These are phyloP conservation scores for Blennius ocellaris DNA, from an alignment of 2,113 vertebrate species.

Conservation along the genomic window DNA sequence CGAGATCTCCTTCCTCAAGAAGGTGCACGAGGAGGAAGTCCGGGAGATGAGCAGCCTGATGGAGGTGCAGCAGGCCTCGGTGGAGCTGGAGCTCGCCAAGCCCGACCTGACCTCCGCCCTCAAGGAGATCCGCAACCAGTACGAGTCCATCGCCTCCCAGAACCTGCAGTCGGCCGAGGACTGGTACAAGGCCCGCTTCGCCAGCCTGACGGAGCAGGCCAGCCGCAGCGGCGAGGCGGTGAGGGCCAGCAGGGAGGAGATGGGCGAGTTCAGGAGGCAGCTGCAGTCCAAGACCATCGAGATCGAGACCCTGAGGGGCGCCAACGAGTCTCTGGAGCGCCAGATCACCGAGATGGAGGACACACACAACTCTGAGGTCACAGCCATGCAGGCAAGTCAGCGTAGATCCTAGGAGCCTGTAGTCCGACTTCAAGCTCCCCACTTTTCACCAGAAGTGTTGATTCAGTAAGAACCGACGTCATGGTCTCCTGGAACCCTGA, in stretches of 20 bases:
- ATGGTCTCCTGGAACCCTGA: too few relatives aligned
- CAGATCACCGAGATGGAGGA: constrained; percentile 92
- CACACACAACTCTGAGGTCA: constrained; percentile 83
- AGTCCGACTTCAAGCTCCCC: too few relatives aligned
- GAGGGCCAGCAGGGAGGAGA: constrained; percentile 89
- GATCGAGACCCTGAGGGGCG: constrained; percentile 89
- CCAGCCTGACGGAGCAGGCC: constrained; percentile 89
- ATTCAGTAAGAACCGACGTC: too few relatives aligned
- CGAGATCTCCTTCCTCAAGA: constrained; percentile 87
- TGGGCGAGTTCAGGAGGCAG: constrained; percentile 91
- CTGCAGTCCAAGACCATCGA: constrained; percentile 91
- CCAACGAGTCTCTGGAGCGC: constrained; percentile 91
- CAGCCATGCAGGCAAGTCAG: constrained; percentile 86
- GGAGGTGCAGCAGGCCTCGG: constrained; percentile 84
- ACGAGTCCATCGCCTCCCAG: constrained; percentile 89
- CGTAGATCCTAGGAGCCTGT: too few relatives aligned
- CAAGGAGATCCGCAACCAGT: constrained; percentile 90
- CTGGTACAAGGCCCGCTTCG: constrained; percentile 91
- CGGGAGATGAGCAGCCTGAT: constrained; percentile 86
- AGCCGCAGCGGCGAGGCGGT: constrained; percentile 89
- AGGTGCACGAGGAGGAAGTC: constrained; percentile 89
- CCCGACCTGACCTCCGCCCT: constrained; percentile 90
- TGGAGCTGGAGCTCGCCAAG: constrained; percentile 82
- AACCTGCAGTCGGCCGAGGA: constrained; percentile 93
- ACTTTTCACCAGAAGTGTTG: too few relatives aligned